Conservation (phyloP, 1,140 invertebrate genomes). For the Psilanteris sp. region DNA sequence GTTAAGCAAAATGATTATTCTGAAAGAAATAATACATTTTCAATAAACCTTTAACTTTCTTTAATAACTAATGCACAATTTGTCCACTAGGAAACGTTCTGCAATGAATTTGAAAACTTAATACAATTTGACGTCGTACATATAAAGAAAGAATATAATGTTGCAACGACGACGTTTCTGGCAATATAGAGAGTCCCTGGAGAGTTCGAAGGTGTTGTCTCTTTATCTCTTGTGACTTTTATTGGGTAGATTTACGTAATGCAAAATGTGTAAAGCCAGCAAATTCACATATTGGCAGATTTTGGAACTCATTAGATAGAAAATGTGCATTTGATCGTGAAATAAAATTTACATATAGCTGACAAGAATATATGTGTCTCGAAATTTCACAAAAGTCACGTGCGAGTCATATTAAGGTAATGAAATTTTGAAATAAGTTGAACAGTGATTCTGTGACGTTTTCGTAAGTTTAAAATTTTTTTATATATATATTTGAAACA, state of each 20-base stretch:
- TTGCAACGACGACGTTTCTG: slow-evolving; percentile 21
- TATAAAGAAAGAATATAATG: slow-evolving; percentile 42
- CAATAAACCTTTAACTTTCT: no score
- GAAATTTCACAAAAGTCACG: slow-evolving; percentile 28
- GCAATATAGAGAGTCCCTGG: slow-evolving; percentile 42
- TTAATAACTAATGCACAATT: no score
- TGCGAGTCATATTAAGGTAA: slow-evolving; percentile 32
- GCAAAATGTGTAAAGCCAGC: slow-evolving; percentile 55
- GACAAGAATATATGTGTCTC: slow-evolving; percentile 34
- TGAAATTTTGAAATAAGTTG: slow-evolving; percentile 12
- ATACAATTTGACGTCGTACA: slow-evolving; percentile 33
- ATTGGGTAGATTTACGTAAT: slow-evolving; percentile 58
- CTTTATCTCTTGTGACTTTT: slow-evolving; percentile 45
- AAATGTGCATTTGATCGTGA: slow-evolving; percentile 49
- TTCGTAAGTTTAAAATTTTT: slow-evolving; percentile 3
- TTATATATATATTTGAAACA: not conserved
- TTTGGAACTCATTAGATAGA: slow-evolving; percentile 34
- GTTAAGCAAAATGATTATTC: no score
- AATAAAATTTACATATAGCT: slow-evolving; percentile 53
- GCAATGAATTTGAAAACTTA: slow-evolving; percentile 30
- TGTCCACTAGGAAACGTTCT: no score
- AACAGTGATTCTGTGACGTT: slow-evolving; percentile 1
- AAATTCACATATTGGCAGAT: slow-evolving; percentile 46
- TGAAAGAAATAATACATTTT: no score
- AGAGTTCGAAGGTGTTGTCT: slow-evolving; percentile 39